phyloP scores from a whole-genome alignment of 2,888 invertebrate species.

The Eupithecia subfuscata region DNA sequence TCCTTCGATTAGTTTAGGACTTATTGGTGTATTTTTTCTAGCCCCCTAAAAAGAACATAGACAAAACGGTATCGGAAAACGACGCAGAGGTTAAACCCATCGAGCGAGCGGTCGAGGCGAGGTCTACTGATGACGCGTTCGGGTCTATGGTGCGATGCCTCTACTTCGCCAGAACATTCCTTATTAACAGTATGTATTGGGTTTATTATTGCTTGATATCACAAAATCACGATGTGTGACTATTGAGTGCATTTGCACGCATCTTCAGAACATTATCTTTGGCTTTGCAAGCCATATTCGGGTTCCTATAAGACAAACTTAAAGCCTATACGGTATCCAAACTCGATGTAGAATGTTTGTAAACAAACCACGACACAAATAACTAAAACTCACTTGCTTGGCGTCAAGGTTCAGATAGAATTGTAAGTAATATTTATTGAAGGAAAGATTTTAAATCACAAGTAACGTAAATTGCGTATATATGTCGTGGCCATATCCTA shows the following conservation, averaged over 20 bases:
- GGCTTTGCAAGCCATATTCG: not conserved
- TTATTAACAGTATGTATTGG: slow-evolving; percentile 91
- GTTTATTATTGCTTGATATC: slow-evolving; percentile 13
- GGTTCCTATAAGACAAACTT: not conserved
- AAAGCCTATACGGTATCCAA: not conserved
- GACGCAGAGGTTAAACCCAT: slow-evolving; percentile 92
- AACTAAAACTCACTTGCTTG: no score
- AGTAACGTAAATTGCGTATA: no score
- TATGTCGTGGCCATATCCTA: no score
- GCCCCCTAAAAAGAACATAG: slow-evolving; percentile 69
- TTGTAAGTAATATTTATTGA: no score
- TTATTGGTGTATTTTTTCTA: not conserved
- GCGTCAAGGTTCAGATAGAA: no score
- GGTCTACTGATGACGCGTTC: slow-evolving; percentile 94
- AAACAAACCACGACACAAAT: no score
- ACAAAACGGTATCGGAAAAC: slow-evolving; percentile 73
- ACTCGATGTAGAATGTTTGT: no score
- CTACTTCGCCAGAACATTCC: slow-evolving; percentile 96
- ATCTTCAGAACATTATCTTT: not conserved
- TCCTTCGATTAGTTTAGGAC: no score
- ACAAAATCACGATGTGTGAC: not conserved
- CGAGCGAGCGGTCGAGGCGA: slow-evolving; percentile 96
- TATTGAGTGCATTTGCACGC: not conserved
- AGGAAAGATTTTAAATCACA: no score
- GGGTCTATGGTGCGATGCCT: slow-evolving; percentile 97